Percentiles rank a stretch among this genome's conserved stretches.
Conservation (phyloP, 2,797 vertebrate genomes). For the Myoxocephalus aenaeus region DNA sequence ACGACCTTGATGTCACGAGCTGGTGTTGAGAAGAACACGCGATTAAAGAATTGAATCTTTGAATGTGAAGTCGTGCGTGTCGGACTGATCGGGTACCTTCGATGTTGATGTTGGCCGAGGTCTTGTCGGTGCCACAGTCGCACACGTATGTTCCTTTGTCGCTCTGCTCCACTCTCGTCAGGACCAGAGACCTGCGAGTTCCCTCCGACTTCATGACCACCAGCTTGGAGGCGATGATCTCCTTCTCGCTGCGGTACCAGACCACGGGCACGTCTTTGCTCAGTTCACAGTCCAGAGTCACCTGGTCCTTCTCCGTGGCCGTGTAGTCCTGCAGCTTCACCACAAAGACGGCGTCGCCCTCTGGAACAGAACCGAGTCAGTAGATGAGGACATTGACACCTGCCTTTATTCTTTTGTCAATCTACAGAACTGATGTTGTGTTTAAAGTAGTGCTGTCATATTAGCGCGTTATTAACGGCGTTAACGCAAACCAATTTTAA, state of each 20-base stretch:
- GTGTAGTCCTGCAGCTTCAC: constrained; percentile 96
- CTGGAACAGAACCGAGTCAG: constrained; percentile 75
- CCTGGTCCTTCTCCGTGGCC: constrained; percentile 94
- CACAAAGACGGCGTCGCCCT: constrained; percentile 94
- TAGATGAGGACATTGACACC: not conserved
- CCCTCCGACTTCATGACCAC: constrained; percentile 89
- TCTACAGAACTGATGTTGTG: not conserved
- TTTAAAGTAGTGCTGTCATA: no score
- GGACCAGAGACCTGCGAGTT: constrained; percentile 87
- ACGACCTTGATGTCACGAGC: constrained; percentile 95
- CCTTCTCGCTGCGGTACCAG: constrained; percentile 92
- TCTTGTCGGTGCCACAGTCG: constrained; percentile 96
- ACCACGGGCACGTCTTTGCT: constrained; percentile 97
- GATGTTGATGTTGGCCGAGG: constrained; percentile 85
- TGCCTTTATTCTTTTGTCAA: no score
- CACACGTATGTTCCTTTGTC: constrained; percentile 92
- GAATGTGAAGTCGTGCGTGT: not conserved
- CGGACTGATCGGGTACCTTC: constrained; percentile 80
- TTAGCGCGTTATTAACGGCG: no score
- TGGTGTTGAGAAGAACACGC: constrained; percentile 55
- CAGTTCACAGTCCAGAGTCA: constrained; percentile 92
- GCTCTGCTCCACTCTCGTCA: constrained; percentile 90
- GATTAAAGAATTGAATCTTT: not conserved
- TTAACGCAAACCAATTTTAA: no score
- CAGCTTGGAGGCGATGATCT: constrained; percentile 90